Conservation (phyloP, 2,797 vertebrate genomes). For the Gymnocypris eckloni region DNA sequence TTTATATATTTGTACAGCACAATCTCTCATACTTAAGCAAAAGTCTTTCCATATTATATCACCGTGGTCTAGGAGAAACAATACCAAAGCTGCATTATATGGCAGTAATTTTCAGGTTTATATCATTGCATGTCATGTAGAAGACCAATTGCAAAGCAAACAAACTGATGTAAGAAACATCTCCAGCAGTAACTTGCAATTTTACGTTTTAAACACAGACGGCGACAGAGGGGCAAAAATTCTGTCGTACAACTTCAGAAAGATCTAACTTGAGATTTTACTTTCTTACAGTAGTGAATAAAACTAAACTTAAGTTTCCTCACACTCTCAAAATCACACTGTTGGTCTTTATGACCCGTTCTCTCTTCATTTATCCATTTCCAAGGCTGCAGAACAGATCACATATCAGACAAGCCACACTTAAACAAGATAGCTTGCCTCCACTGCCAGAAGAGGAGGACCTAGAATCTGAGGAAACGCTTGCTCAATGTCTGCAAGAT, state of each 20-base stretch:
- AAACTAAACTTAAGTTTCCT: not conserved
- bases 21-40: not conserved
- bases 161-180: not conserved
- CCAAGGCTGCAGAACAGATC: conserved; percentile 65
- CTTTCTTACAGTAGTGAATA: not conserved
- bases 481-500: conserved; percentile 9
- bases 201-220: not conserved
- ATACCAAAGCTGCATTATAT: not conserved
- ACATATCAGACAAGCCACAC: conserved; percentile 64
- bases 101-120: not conserved
- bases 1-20: not conserved
- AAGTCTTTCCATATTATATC: not conserved
- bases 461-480: not conserved
- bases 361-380: conserved; percentile 20
- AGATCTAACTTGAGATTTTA: not conserved
- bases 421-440: conserved; percentile 72
- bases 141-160: not conserved
- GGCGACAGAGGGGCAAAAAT: not conserved
- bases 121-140: not conserved
- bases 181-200: not conserved
- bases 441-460: conserved; percentile 75
- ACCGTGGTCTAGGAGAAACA: not conserved
- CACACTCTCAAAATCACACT: not conserved
- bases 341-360: not conserved
- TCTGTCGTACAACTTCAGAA: not conserved